Conservation (phyloP, 2,888 invertebrate species). For the Phengaris arion region DNA sequence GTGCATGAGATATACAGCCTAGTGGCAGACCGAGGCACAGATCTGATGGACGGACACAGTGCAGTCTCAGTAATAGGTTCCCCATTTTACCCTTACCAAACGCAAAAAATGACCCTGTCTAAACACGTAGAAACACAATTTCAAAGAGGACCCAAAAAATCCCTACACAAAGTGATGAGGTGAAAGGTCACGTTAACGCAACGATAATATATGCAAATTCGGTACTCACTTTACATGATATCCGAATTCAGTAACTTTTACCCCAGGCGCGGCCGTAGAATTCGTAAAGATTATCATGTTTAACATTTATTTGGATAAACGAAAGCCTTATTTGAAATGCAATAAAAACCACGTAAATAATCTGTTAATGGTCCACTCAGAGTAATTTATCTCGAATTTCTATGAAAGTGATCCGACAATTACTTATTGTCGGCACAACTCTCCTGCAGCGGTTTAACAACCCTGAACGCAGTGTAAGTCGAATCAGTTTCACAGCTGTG, state of each 20-base stretch:
- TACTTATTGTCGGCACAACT: too few relatives aligned
- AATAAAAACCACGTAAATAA: neutral
- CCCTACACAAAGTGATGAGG: neutral
- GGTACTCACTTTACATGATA: neutral
- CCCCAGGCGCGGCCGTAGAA: neutral
- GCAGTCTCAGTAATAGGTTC: too few relatives aligned
- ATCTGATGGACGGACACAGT: too few relatives aligned
- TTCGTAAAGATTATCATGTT: constrained; percentile 21
- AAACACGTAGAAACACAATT: neutral
- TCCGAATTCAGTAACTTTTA: constrained; percentile 1
- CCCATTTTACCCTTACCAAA: too few relatives aligned
- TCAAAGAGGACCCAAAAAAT: neutral
- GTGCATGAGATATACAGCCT: too few relatives aligned
- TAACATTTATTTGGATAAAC: constrained; percentile 5
- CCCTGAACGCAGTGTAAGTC: too few relatives aligned
- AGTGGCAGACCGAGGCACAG: too few relatives aligned
- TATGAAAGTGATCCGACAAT: too few relatives aligned
- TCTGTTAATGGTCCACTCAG: too few relatives aligned
- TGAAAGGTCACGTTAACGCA: neutral
- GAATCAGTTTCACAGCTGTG: too few relatives aligned
- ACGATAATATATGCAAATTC: constrained; percentile 14
- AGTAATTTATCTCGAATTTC: too few relatives aligned
- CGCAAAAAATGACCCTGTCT: neutral
- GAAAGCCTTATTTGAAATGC: constrained; percentile 7
- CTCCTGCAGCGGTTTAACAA: too few relatives aligned